Evolutionary conservation across 2,888 invertebrate genomes (phyloP), one percentile per base, ranked within the genome.

Genomic region (Drosophila nigricruria): DNA sequence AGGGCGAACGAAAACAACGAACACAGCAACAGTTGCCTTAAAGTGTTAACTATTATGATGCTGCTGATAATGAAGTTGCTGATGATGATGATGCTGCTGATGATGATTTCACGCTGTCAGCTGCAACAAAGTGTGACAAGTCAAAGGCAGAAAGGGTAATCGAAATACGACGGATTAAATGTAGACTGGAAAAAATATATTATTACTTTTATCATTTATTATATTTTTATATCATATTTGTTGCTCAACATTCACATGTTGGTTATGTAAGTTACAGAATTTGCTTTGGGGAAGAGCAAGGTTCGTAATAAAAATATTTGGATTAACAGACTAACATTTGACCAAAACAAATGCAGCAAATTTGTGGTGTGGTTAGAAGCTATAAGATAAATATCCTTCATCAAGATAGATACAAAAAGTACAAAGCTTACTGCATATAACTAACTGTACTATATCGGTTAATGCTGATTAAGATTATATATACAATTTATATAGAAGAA

Each of bases 21-120:
- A 8, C 8, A 38, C 53, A 43, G 60, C 54, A 61, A 56, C 58
- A 63, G 73, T 60, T 66, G 61, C 77, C 53, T 64, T 70, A 77
- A 87, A 75, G 83, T 82, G 87, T 80, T 87, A 72, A 82, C 71
- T 61, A 80, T 76, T 64, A 63, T 52, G 61, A 56, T 52, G 52
- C 38, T 69, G 42, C 40, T 62, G 32, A 38, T 69, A 32, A 73
- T 60, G 40, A 78, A 70, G 69, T 62, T 76, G 67, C 49, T 67
- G 66, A 49, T 52, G 63, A 16, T 43, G 14, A 3, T 47, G 58
- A n/a, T 54, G 57, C 10, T 47, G 25, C 9, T n/a, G 25, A 47
- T 36, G 60, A n/a, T 57, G 20, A 40, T 42, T 67, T 36, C 52
- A 50, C 40, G 47, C 38, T 38, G 40, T 50, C 67, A 70, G 49